These are phyloP conservation scores for Chirona hameri DNA, from an alignment of 2,888 invertebrate genomes.

Conservation along the genomic window DNA sequence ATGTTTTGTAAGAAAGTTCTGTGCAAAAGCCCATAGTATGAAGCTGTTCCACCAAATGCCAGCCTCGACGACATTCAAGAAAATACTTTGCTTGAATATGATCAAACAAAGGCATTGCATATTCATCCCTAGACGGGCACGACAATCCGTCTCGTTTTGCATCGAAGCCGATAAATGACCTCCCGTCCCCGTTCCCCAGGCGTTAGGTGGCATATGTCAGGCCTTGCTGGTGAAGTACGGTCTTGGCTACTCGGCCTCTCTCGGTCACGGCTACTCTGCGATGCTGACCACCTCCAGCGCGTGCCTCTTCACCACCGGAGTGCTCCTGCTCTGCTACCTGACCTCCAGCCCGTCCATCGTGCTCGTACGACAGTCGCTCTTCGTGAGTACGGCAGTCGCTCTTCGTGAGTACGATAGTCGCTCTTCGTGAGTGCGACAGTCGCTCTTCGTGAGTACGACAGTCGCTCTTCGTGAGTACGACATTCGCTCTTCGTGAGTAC, in stretches of 20 bases:
- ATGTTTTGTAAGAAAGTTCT: too few species aligned
- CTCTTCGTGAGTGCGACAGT: constrained; percentile 52
- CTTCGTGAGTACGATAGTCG: constrained; percentile 52
- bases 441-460: constrained; percentile 52
- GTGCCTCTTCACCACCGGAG: constrained; percentile 70
- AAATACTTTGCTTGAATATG: too few species aligned
- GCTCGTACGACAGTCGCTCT: constrained; percentile 55
- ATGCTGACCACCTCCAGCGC: constrained; percentile 76
- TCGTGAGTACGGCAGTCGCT: constrained; percentile 2
- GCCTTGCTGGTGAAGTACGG: constrained; percentile 75
- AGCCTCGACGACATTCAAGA: too few species aligned
- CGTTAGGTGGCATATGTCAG: constrained; percentile 76
- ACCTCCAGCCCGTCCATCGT: constrained; percentile 71
- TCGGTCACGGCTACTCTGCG: constrained; percentile 75
- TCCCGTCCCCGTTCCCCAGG: constrained; percentile 50
- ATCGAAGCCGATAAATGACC: too few species aligned
- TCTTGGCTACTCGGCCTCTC: constrained; percentile 63
- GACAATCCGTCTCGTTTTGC: too few species aligned
- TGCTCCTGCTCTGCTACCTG: constrained; percentile 71
- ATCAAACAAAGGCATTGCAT: too few species aligned
- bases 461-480: constrained; percentile 52
- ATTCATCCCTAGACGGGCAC: too few species aligned
- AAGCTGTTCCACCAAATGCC: too few species aligned
- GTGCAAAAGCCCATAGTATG: too few species aligned
- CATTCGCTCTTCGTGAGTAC: constrained; percentile 49